Evolutionary conservation across 1,140 invertebrate genomes (phyloP).

Genomic region (Magallana ariakensis): DNA sequence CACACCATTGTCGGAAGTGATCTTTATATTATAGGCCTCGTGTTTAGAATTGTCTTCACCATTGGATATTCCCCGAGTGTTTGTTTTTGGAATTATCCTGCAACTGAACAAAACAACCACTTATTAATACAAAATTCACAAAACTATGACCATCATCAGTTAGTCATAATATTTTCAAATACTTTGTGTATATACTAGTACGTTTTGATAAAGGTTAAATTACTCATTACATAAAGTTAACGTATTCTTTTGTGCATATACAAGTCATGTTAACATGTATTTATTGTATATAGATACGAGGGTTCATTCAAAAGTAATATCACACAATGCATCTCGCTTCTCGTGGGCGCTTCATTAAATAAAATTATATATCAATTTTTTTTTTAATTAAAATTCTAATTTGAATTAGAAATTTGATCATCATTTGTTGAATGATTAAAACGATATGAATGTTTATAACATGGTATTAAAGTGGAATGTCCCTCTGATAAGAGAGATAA

Average conservation of each 20-base stretch:
- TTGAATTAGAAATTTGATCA: too few relatives aligned
- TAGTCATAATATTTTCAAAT: neutral
- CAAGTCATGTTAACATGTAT: too few relatives aligned
- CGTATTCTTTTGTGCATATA: neutral
- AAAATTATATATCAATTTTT: too few relatives aligned
- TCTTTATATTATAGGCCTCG: neutral
- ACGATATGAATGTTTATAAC: too few relatives aligned
- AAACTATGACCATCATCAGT: neutral
- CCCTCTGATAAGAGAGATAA: too few relatives aligned
- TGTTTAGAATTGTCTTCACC: neutral
- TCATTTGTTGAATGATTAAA: too few relatives aligned
- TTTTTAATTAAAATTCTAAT: too few relatives aligned
- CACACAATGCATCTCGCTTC: too few relatives aligned
- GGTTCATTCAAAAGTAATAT: too few relatives aligned
- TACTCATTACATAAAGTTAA: neutral
- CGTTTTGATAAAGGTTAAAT: neutral
- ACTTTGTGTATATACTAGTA: neutral
- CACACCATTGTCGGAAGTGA: neutral
- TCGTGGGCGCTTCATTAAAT: too few relatives aligned
- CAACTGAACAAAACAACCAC: neutral
- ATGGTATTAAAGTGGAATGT: too few relatives aligned
- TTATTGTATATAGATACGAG: too few relatives aligned
- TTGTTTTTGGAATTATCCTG: neutral
- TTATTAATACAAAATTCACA: neutral
- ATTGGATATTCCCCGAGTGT: neutral